A percentile compares a stretch with the other conserved stretches of the same genome.
Evolutionary conservation across 1,140 invertebrate genomes (phyloP).

Genomic region (Drosophila pruinosa): DNA sequence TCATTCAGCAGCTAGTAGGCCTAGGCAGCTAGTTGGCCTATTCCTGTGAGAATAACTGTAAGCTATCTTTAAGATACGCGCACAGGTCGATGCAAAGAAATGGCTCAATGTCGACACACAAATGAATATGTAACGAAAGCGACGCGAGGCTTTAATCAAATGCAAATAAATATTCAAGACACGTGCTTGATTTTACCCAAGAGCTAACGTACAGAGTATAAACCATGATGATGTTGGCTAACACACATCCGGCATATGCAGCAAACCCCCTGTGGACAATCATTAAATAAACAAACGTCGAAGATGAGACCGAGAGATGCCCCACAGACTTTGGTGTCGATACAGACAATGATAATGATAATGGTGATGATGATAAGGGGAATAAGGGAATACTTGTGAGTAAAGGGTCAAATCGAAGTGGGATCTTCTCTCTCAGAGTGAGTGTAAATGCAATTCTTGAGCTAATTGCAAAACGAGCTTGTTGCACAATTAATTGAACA

Average conservation of each 20-base stretch:
- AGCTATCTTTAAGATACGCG: not conserved
- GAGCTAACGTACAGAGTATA: not conserved
- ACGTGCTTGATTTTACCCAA: slow-evolving; percentile 25
- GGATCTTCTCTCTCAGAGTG: no score
- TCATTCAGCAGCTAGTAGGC: not conserved
- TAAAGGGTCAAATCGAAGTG: not conserved
- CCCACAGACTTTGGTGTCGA: slow-evolving; percentile 7
- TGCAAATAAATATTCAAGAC: slow-evolving; percentile 67
- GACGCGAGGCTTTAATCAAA: slow-evolving; percentile 60
- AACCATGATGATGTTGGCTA: not conserved
- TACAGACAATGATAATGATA: not conserved
- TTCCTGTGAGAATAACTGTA: not conserved
- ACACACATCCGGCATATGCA: slow-evolving; percentile 10
- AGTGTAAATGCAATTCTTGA: not conserved
- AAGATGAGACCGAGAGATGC: slow-evolving; percentile 32
- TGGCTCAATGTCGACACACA: slow-evolving; percentile 38
- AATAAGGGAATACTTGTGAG: not conserved
- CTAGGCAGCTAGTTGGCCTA: not conserved
- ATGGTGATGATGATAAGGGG: not conserved
- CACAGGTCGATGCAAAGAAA: not conserved
- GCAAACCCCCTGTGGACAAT: slow-evolving; percentile 24
- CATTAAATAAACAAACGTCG: slow-evolving; percentile 37
- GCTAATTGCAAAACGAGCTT: no score
- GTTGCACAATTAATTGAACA: no score
- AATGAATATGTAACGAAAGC: slow-evolving; percentile 16